Base-by-base conservation (phyloP, 2,888 invertebrate genomes). In the Aspidiotus destructor region DNA sequence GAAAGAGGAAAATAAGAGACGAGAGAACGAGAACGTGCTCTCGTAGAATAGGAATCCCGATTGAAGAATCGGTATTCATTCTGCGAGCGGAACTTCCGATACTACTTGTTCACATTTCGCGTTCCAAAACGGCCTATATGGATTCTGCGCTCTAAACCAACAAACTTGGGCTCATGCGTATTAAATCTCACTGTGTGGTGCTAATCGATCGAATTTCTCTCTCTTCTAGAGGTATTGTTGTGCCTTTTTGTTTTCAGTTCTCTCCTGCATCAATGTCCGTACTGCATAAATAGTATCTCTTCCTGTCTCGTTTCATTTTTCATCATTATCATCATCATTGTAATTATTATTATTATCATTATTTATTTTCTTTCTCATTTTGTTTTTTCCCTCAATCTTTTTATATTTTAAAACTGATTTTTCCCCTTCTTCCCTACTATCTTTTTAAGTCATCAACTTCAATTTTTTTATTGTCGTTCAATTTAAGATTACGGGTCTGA, bases 171-270 rank as follows among this genome's bases (percentile, higher is more conserved):
- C 67, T 67, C 67, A 67, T 67, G 67, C 67, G 67, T 67, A 58
- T 52, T 17, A 42, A 58, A 67, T 60, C 57, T 67, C 57, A 60
- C 58, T 17, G 60, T 58, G 57, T 65, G 55, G 57, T 65, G 58
- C 58, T 60, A 67, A 67, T 67, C 67, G 67, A 67, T 67, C 67
- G 67, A 58, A 58, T 60, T 58, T 58, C 67, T 67, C 58, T 58
- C 60, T 67, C 48, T 67, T 67, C 57, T 65, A 57, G 55, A 57
- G n/a, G n/a, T 55, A 67, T 67, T 67, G 67, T 58, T 58, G 60
- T 60, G 58, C 67, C 67, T 67, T 67, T 58, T 60, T 57, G 48
- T 63, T 63, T 63, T 63, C 53, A 54, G 63, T 63, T 41, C 41
- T 54, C 65, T 57, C 65, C 28, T 28, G 28, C 28, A 28, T 28